Percentiles rank a stretch among this genome's conserved stretches.
Conservation (phyloP, 2,113 vertebrate genomes). For the Diglossa brunneiventris region DNA sequence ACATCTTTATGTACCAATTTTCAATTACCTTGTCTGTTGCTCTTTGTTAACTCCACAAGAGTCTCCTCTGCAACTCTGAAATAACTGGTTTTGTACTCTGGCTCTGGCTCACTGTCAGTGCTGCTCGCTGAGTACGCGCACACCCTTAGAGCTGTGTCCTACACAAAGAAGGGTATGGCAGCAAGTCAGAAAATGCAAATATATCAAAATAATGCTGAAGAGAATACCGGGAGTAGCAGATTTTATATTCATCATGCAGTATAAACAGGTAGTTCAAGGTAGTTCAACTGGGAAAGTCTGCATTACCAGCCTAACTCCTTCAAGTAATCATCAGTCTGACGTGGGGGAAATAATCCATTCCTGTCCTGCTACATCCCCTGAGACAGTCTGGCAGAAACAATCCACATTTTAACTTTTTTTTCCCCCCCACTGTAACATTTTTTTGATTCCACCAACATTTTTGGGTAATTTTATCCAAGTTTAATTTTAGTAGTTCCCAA, state of each 20-base stretch:
- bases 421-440: neutral
- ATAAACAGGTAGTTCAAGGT: neutral
- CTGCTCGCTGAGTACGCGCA: slow-evolving; percentile 68
- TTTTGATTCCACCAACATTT: neutral
- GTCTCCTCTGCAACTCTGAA: slow-evolving; percentile 57
- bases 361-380: neutral
- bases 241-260: neutral
- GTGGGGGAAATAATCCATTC: neutral
- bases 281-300: neutral
- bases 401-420: neutral
- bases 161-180: neutral
- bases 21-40: slow-evolving; percentile 65
- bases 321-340: neutral
- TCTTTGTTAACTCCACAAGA: slow-evolving; percentile 62
- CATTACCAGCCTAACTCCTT: neutral
- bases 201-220: neutral
- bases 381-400: neutral
- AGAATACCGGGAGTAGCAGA: neutral
- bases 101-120: slow-evolving; percentile 66
- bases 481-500: neutral
- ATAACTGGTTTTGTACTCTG: slow-evolving; percentile 48
- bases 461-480: neutral
- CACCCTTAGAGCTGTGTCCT: slow-evolving; percentile 66
- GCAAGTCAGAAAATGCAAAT: neutral
- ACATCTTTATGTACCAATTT: neutral